phyloP scores from a whole-genome alignment of 2,888 invertebrate species.

The Diaperis boleti region DNA sequence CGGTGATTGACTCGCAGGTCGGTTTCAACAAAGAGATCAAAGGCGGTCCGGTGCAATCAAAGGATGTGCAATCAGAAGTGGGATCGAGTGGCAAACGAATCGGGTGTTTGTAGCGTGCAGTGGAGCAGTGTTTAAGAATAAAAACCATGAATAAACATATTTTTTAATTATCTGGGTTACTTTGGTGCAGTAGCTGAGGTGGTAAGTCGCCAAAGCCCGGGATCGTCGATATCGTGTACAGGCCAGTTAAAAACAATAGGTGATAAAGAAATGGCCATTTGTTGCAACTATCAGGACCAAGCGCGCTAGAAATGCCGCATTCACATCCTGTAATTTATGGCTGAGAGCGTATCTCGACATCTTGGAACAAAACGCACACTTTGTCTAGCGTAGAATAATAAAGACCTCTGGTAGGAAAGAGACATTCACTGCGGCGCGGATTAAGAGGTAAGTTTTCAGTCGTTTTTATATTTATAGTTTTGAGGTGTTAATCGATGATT shows the following conservation, averaged over 20 bases:
- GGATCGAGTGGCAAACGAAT: constrained; percentile 22
- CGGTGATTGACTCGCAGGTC: constrained; percentile 18
- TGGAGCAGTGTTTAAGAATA: background rate
- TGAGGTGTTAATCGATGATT: too few relatives aligned
- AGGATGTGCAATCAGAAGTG: constrained; percentile 28
- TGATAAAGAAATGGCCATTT: constrained; percentile 16
- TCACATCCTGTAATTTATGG: constrained; percentile 7
- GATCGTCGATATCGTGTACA: background rate
- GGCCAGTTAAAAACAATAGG: background rate
- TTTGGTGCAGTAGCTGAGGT: too few relatives aligned
- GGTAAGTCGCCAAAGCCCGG: too few relatives aligned
- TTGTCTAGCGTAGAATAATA: too few relatives aligned
- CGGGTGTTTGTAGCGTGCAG: background rate
- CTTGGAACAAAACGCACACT: background rate
- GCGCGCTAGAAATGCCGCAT: constrained; percentile 7
- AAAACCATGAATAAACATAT: too few relatives aligned
- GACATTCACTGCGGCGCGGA: too few relatives aligned
- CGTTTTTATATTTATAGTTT: too few relatives aligned
- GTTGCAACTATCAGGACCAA: constrained; percentile 6
- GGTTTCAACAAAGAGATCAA: constrained; percentile 32
- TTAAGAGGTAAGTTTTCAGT: too few relatives aligned
- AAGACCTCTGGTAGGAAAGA: too few relatives aligned
- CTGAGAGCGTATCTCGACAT: background rate
- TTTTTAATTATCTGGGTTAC: too few relatives aligned
- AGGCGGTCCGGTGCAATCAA: constrained; percentile 25